Evolutionary conservation across 2,113 vertebrate genomes (phyloP).

Genomic region (Synodontis membranacea): DNA sequence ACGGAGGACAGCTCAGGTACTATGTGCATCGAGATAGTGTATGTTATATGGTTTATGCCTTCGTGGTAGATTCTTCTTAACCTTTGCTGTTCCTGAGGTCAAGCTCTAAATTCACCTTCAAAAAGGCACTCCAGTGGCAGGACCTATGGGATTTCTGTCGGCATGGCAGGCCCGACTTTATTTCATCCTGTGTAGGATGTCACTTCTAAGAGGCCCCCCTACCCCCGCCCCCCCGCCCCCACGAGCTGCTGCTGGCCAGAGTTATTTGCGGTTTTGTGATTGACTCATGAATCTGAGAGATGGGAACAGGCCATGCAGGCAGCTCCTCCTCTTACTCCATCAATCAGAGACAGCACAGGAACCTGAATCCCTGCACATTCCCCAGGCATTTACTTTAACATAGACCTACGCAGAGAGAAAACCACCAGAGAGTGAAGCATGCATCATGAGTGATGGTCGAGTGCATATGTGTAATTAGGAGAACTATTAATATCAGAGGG

Average conservation of each 20-base stretch:
- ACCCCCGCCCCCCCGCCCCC: no score
- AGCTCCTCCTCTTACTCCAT: slow-evolving; percentile 54
- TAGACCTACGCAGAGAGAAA: slow-evolving; percentile 6
- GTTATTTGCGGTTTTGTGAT: slow-evolving; percentile 58
- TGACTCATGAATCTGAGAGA: slow-evolving; percentile 62
- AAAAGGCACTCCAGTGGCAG: slow-evolving; percentile 46
- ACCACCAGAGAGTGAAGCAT: not conserved
- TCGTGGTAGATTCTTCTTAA: slow-evolving; percentile 48
- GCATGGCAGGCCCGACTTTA: slow-evolving; percentile 44
- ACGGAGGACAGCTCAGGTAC: not conserved
- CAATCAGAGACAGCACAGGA: slow-evolving; percentile 47
- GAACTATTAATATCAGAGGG: not conserved
- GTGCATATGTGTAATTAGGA: not conserved
- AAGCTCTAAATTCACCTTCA: slow-evolving; percentile 58
- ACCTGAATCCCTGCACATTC: slow-evolving; percentile 21
- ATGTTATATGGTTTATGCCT: slow-evolving; percentile 41
- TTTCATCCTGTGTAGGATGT: slow-evolving; percentile 50
- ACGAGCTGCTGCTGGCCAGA: slow-evolving; percentile 56
- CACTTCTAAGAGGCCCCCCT: slow-evolving; percentile 42
- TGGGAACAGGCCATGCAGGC: slow-evolving; percentile 54
- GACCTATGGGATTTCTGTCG: slow-evolving; percentile 51
- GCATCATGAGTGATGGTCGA: not conserved
- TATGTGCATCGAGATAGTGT: slow-evolving; percentile 34
- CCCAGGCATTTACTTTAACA: slow-evolving; percentile 1
- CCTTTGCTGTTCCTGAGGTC: slow-evolving; percentile 48